Percentiles rank a stretch among this genome's conserved stretches.
Evolutionary conservation across 2,797 vertebrate species (phyloP).

Genomic region (Micropoecilia bifurca): DNA sequence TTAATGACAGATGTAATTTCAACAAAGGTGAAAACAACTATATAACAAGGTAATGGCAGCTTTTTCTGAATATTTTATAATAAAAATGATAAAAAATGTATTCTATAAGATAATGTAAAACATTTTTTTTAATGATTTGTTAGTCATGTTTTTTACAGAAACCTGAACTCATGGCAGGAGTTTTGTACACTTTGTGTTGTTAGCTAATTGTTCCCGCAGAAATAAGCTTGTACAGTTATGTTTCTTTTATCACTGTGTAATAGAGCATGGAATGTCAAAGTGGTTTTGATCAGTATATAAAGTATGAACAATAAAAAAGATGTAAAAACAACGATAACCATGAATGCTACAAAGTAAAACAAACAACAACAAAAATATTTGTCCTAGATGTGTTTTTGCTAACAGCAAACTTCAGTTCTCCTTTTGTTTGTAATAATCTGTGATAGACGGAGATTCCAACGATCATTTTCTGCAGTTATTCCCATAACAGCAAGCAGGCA

Average conservation of each 20-base stretch:
- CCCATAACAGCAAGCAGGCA: not conserved
- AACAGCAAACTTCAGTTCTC: not conserved
- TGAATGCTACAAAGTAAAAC: not conserved
- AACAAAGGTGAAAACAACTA: not conserved
- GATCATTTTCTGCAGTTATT: not conserved
- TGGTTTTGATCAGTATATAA: not conserved
- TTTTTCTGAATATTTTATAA: not conserved
- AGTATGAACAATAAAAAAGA: not conserved
- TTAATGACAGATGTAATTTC: not conserved
- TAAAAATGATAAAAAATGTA: not conserved
- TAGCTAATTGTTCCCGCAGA: not conserved
- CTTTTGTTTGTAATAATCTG: not conserved
- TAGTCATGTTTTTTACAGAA: not conserved
- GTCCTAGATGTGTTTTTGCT: not conserved
- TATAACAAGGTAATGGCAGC: not conserved
- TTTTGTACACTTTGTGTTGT: not conserved
- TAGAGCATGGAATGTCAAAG: not conserved
- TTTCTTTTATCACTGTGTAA: not conserved
- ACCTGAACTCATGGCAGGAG: not conserved
- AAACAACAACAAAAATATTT: not conserved
- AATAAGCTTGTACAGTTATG: not conserved
- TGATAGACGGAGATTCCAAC: not conserved
- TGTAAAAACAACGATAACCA: not conserved
- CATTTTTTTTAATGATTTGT: not conserved
- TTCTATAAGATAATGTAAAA: not conserved